A percentile compares a stretch with the other conserved stretches of the same genome.
phyloP scores from a whole-genome alignment of 2,888 invertebrate genomes.

The Hirudinaria manillensis region DNA sequence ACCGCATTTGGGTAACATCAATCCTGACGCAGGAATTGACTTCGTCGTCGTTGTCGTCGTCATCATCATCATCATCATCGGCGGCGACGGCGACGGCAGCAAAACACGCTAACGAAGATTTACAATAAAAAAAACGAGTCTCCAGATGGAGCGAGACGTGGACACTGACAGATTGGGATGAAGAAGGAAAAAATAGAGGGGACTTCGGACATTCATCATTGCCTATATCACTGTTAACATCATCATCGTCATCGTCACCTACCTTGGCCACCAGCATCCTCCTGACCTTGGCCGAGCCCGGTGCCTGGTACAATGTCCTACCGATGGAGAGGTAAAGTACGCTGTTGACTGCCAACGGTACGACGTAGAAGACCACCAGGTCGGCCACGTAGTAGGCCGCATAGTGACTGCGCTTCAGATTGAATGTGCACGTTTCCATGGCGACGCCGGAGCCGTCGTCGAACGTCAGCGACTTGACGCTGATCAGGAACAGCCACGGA shows the following conservation, averaged over 20 bases:
- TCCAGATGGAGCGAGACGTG: too few relatives aligned
- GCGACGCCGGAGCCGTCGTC: slow-evolving; percentile 46
- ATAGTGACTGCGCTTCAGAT: slow-evolving; percentile 52
- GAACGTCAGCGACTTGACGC: slow-evolving; percentile 51
- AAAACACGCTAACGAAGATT: too few relatives aligned
- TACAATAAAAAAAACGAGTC: too few relatives aligned
- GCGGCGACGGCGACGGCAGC: too few relatives aligned
- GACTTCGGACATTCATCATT: too few relatives aligned
- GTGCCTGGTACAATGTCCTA: slow-evolving; percentile 52
- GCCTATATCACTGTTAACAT: too few relatives aligned
- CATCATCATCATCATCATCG: too few relatives aligned
- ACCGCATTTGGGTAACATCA: too few relatives aligned
- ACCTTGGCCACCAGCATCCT: not conserved
- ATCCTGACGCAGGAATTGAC: too few relatives aligned
- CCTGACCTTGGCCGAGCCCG: not conserved
- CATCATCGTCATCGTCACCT: not conserved
- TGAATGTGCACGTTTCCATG: slow-evolving; percentile 58
- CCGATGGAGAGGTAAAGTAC: slow-evolving; percentile 62
- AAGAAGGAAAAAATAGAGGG: too few relatives aligned
- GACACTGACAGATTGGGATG: too few relatives aligned
- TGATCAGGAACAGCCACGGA: slow-evolving; percentile 62
- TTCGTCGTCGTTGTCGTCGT: too few relatives aligned
- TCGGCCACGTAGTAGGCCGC: slow-evolving; percentile 60
- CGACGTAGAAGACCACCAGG: slow-evolving; percentile 61
- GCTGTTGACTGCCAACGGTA: slow-evolving; percentile 61